Evolutionary conservation across 2,888 invertebrate genomes (phyloP).

Genomic region (Apodemia hepburni): DNA sequence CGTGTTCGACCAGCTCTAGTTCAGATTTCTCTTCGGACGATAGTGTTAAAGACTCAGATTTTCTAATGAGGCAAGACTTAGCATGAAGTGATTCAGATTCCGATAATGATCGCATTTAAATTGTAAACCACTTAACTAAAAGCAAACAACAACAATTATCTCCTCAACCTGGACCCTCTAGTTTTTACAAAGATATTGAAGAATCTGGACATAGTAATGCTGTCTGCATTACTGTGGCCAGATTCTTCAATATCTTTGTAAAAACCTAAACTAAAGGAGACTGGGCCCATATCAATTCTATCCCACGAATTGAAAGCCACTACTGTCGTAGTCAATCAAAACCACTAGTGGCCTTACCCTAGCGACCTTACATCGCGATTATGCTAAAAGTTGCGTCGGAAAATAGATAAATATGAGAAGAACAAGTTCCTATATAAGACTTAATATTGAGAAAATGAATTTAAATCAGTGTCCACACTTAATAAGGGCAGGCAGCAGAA

Average conservation of each 20-base stretch:
- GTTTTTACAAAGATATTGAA: conserved; percentile 11
- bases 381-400: conserved; percentile 31
- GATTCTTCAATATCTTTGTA: too few relatives aligned
- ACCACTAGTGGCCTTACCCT: conserved; percentile 32
- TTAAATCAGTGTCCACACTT: conserved; percentile 1
- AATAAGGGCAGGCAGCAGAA: conserved; percentile 4
- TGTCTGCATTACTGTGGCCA: too few relatives aligned
- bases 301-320: conserved; percentile 37
- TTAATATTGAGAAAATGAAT: neutral
- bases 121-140: conserved; percentile 13
- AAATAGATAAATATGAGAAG: conserved; percentile 15
- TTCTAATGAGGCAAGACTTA: conserved; percentile 14
- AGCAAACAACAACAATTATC: conserved; percentile 7
- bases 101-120: conserved; percentile 12
- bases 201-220: conserved; percentile 16
- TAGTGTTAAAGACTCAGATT: conserved; percentile 11
- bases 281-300: conserved; percentile 35
- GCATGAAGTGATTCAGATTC: conserved; percentile 14
- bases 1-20: conserved; percentile 1
- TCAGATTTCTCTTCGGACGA: conserved; percentile 12
- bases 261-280: too few relatives aligned
- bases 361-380: conserved; percentile 35
- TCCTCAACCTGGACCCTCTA: conserved; percentile 6
- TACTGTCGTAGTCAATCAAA: conserved; percentile 33
- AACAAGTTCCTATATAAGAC: neutral